Evolutionary conservation across 2,113 vertebrate genomes (phyloP).

Genomic region (Periophthalmodon schlosseri): DNA sequence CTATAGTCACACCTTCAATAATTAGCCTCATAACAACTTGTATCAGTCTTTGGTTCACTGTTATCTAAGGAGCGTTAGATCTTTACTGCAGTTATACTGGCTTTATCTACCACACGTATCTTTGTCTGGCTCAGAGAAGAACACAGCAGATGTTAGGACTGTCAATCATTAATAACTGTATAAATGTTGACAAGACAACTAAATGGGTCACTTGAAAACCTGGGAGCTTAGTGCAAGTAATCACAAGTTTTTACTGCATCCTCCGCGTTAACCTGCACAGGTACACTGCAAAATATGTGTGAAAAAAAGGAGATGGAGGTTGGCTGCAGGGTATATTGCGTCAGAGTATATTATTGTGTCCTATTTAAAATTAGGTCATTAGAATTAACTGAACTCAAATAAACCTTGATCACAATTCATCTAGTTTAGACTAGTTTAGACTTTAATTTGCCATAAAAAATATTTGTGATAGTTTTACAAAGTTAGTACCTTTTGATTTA

Average conservation of each 20-base stretch:
- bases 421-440: background rate
- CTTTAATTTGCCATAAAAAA: background rate
- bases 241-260: background rate
- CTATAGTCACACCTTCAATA: background rate
- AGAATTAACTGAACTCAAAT: background rate
- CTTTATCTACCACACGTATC: constrained; percentile 17
- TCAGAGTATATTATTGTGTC: background rate
- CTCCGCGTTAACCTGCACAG: background rate
- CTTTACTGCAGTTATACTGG: constrained; percentile 22
- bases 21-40: background rate
- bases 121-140: background rate
- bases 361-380: background rate
- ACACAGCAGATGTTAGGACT: constrained; percentile 1
- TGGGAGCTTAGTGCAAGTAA: background rate
- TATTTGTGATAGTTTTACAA: too few species aligned
- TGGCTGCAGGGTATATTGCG: background rate
- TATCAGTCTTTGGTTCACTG: constrained; percentile 3
- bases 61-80: constrained; percentile 13
- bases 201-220: constrained; percentile 9
- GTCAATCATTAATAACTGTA: constrained; percentile 42
- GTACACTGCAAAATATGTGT: background rate
- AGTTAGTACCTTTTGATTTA: too few species aligned
- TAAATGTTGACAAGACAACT: constrained; percentile 7
- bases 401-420: background rate
- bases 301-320: background rate